A percentile compares a stretch with the other conserved stretches of the same genome.
Evolutionary conservation across 2,113 vertebrate genomes (phyloP).

Genomic region (Oceanodroma tethys): DNA sequence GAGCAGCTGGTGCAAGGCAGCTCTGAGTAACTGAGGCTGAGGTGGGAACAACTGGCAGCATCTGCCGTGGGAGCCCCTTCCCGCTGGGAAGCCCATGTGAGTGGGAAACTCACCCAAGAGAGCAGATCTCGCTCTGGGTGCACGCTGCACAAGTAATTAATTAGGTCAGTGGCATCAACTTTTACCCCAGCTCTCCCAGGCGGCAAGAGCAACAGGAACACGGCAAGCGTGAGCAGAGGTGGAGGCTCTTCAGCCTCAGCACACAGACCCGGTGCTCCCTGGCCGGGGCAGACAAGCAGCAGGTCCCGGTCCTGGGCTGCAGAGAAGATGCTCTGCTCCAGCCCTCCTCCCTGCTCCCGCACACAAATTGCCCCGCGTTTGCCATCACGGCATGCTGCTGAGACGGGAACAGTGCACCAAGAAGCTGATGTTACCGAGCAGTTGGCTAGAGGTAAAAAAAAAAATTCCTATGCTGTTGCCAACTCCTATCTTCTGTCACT

Average conservation of each 20-base stretch:
- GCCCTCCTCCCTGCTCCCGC: background rate
- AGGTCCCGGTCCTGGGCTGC: background rate
- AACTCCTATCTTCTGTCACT: background rate
- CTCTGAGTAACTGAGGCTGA: background rate
- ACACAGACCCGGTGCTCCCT: background rate
- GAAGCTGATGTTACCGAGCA: background rate
- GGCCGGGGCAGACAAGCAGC: background rate
- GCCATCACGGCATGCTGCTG: accelerated
- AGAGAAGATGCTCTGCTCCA: background rate
- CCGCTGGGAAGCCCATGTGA: background rate
- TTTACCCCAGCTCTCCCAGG: background rate
- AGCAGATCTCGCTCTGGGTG: background rate
- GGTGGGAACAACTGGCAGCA: background rate
- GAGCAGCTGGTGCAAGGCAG: background rate
- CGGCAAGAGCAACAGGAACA: background rate
- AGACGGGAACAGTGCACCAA: accelerated
- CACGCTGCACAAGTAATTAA: accelerated
- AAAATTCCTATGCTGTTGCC: background rate
- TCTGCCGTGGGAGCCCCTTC: accelerated
- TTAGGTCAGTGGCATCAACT: accelerated
- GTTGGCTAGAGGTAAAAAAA: background rate
- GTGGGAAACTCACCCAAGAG: background rate
- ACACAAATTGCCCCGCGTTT: accelerated
- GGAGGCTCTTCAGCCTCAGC: background rate
- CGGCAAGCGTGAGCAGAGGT: accelerated